Evolutionary conservation across 2,888 invertebrate species (phyloP).

Genomic region (Isotomurus palustris): DNA sequence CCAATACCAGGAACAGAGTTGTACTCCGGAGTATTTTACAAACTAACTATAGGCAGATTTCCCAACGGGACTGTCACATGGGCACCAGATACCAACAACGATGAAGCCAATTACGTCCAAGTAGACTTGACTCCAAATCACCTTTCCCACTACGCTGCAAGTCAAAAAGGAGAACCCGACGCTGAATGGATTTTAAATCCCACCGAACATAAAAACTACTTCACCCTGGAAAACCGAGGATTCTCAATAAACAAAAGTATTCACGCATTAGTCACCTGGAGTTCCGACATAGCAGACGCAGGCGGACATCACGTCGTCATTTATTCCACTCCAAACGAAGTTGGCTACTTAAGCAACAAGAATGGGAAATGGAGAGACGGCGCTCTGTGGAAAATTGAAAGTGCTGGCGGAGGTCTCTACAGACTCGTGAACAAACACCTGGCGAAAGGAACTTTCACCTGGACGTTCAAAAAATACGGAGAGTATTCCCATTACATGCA

Average conservation of each 20-base stretch:
- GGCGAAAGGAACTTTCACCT: conserved; percentile 2
- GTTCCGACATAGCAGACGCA: too few species aligned
- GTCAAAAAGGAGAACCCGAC: background rate
- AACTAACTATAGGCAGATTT: conserved; percentile 15
- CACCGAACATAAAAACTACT: background rate
- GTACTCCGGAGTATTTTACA: conserved; percentile 10
- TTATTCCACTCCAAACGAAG: background rate
- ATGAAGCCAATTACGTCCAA: background rate
- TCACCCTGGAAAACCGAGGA: background rate
- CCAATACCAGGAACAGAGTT: conserved; percentile 8
- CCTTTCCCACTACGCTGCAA: background rate
- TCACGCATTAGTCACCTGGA: background rate
- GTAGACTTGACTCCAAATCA: background rate
- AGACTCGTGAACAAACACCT: background rate
- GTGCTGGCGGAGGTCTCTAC: too few species aligned
- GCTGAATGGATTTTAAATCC: conserved; percentile 6
- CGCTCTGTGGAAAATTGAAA: conserved; percentile 1
- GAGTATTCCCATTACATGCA: conserved; percentile 3
- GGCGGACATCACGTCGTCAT: too few species aligned
- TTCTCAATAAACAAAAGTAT: background rate
- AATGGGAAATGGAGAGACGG: background rate
- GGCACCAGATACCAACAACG: background rate
- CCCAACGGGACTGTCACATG: conserved; percentile 15
- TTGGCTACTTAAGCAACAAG: too few species aligned
- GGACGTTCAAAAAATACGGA: background rate